These are phyloP conservation scores for Ailuropoda melanoleuca DNA, from an alignment of 2,113 vertebrate genomes.

Conservation along the genomic window DNA sequence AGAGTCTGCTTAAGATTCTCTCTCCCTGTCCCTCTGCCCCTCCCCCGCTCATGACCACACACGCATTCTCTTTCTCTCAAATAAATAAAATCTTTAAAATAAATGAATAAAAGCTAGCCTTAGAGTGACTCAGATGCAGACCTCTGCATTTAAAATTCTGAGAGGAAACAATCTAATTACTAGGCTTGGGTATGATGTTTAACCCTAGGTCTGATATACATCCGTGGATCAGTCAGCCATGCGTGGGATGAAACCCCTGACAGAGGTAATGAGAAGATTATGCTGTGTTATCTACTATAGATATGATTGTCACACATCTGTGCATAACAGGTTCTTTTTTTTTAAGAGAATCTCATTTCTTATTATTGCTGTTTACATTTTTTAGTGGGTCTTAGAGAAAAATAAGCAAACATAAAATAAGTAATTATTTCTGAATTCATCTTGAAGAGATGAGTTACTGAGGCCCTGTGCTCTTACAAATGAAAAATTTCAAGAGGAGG, in stretches of 20 bases:
- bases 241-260: not conserved
- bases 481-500: not conserved
- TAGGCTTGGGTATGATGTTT: not conserved
- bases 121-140: not conserved
- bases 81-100: not conserved
- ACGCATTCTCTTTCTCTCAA: not conserved
- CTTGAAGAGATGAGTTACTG: not conserved
- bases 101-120: not conserved
- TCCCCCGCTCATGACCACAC: not conserved
- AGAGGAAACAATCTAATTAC: not conserved
- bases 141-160: not conserved
- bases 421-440: not conserved
- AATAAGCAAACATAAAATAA: not conserved
- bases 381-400: not conserved
- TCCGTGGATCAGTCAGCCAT: not conserved
- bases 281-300: not conserved
- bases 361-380: not conserved
- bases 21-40: not conserved
- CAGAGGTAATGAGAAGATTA: not conserved
- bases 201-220: not conserved
- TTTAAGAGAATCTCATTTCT: not conserved
- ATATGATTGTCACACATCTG: not conserved
- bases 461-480: not conserved
- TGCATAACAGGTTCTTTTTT: not conserved
- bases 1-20: not conserved